phyloP scores from a whole-genome alignment of 2,888 invertebrate genomes.

The Coelinius sp. region DNA sequence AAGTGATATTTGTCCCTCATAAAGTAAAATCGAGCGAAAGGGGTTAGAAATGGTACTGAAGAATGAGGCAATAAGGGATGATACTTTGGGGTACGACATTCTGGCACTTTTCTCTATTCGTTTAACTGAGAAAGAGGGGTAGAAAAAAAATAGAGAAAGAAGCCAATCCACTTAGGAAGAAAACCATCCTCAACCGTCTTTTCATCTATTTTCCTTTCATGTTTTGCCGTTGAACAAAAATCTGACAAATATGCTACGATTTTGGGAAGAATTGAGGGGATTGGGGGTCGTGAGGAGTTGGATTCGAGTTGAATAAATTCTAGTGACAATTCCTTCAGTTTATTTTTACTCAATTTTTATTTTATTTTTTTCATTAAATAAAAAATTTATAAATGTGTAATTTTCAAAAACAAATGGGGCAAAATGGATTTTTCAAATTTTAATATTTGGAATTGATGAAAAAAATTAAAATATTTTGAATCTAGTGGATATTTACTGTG shows the following conservation, averaged over 20 bases:
- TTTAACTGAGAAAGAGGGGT: conserved; percentile 19
- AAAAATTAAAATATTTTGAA: too few relatives aligned
- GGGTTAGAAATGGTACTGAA: conserved; percentile 9
- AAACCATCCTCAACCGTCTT: conserved; percentile 16
- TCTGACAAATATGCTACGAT: conserved; percentile 70
- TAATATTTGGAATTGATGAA: too few relatives aligned
- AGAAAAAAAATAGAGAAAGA: conserved; percentile 46
- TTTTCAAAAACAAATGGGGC: too few relatives aligned
- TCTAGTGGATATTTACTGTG: too few relatives aligned
- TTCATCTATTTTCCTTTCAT: conserved; percentile 41
- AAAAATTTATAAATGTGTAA: too few relatives aligned
- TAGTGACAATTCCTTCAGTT: background rate
- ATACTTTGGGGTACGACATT: conserved; percentile 16
- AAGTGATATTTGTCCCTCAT: conserved; percentile 3
- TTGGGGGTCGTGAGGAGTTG: background rate
- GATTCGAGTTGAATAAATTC: background rate
- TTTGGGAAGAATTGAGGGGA: conserved; percentile 61
- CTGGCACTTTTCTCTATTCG: conserved; percentile 9
- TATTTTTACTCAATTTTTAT: background rate
- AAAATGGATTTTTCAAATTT: too few relatives aligned
- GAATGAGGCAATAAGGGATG: conserved; percentile 13
- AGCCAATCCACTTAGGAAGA: conserved; percentile 67
- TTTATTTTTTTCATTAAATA: too few relatives aligned
- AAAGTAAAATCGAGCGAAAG: conserved; percentile 9
- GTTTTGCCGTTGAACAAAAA: conserved; percentile 69